A percentile compares a stretch with the other conserved stretches of the same genome.
These are phyloP conservation scores for Leptinotarsa peninsularis DNA, from an alignment of 2,888 invertebrate species.

Conservation along the genomic window DNA sequence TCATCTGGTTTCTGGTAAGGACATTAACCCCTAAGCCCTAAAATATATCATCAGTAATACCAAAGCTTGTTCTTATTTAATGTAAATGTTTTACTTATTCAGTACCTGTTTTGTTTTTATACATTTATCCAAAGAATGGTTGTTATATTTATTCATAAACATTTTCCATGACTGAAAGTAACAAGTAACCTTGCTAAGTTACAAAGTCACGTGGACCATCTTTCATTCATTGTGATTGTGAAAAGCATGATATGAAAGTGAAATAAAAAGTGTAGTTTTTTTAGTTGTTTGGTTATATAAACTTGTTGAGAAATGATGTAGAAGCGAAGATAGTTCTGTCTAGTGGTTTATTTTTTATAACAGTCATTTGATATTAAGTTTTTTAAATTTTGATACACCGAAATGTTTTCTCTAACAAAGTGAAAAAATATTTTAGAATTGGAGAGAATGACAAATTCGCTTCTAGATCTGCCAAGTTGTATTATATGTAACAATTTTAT, in stretches of 20 bases:
- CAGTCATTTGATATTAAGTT: not conserved
- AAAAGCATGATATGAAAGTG: not conserved
- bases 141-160: conserved; percentile 10
- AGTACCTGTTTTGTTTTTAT: conserved; percentile 27
- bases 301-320: not conserved
- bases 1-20: conserved; percentile 88
- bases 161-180: conserved; percentile 9
- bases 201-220: not conserved
- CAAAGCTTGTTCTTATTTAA: conserved; percentile 27
- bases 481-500: no score
- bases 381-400: not conserved
- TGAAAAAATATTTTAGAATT: no score
- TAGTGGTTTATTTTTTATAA: not conserved
- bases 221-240: not conserved
- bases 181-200: not conserved
- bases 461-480: no score
- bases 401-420: no score
- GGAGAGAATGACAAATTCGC: no score
- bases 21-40: not conserved
- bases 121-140: conserved; percentile 2
- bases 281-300: not conserved
- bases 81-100: conserved; percentile 23
- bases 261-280: not conserved
- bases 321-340: not conserved
- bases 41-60: conserved; percentile 16